A percentile compares a stretch with the other conserved stretches of the same genome.
Evolutionary conservation across 2,113 vertebrate species (phyloP).

Genomic region (Vireo altiloquus): DNA sequence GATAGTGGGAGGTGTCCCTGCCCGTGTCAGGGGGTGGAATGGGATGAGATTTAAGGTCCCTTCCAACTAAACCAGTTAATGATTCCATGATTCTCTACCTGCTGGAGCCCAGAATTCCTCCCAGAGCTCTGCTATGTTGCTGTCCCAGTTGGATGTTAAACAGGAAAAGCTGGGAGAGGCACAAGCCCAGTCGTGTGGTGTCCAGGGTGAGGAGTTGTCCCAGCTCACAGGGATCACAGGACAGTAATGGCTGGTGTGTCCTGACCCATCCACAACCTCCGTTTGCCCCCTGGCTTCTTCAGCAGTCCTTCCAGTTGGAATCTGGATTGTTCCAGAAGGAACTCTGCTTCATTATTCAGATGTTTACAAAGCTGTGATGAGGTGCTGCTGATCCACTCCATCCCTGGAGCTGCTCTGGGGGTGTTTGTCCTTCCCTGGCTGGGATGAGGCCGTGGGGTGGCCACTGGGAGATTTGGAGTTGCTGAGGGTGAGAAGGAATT

Average conservation of each 20-base stretch:
- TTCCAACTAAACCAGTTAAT: not conserved
- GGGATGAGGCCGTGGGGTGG: rapidly evolving
- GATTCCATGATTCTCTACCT: not conserved
- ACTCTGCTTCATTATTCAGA: rapidly evolving
- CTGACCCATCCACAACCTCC: not conserved
- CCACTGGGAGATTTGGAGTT: not conserved
- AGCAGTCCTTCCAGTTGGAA: not conserved
- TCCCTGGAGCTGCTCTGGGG: not conserved
- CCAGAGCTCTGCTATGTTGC: rapidly evolving
- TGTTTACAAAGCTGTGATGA: not conserved
- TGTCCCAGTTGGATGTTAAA: not conserved
- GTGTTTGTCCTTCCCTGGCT: not conserved
- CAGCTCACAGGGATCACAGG: not conserved
- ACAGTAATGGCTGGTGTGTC: rapidly evolving
- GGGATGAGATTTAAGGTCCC: not conserved
- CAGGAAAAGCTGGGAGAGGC: not conserved
- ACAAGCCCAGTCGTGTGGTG: not conserved
- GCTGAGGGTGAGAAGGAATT: not conserved
- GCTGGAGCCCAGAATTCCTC: not conserved
- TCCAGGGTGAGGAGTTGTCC: not conserved
- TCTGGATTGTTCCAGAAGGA: not conserved
- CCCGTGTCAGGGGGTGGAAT: not conserved
- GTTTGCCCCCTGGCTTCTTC: not conserved
- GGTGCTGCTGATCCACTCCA: not conserved
- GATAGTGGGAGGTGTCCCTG: not conserved